These are phyloP conservation scores for Mythimna ferrago DNA, from an alignment of 2,888 invertebrate species.

Conservation along the genomic window DNA sequence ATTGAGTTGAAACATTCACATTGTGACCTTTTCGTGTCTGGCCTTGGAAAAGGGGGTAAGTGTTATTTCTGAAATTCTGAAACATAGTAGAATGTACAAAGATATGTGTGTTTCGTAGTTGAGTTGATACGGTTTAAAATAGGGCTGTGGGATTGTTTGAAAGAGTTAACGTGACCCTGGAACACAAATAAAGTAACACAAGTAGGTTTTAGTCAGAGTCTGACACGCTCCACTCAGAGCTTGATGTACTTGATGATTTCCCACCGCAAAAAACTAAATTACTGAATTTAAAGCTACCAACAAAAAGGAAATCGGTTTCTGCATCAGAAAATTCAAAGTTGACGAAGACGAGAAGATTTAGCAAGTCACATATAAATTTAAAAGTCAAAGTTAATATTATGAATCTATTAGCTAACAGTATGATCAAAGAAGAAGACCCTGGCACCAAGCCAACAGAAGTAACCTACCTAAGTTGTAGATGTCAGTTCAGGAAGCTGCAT, in stretches of 20 bases:
- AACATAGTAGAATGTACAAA: not conserved
- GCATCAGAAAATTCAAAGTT: not conserved
- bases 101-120: not conserved
- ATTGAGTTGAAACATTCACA: constrained; percentile 26
- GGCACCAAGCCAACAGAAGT: constrained; percentile 41
- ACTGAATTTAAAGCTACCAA: not conserved
- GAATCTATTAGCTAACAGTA: constrained; percentile 50
- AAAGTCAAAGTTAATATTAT: constrained; percentile 48
- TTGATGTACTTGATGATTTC: too few relatives aligned
- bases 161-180: too few relatives aligned
- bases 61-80: not conserved
- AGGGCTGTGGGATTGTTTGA: not conserved
- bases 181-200: too few relatives aligned
- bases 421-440: constrained; percentile 49
- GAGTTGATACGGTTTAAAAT: not conserved
- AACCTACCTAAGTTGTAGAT: constrained; percentile 41
- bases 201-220: too few relatives aligned
- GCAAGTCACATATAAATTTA: constrained; percentile 16
- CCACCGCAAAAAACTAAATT: not conserved
- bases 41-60: not conserved
- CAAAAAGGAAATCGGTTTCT: not conserved
- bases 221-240: too few relatives aligned
- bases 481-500: constrained; percentile 48
- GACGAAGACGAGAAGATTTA: constrained; percentile 11
- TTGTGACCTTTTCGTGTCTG: constrained; percentile 18